A percentile compares a stretch with the other conserved stretches of the same genome.
phyloP scores from a whole-genome alignment of 2,113 vertebrate genomes.

The Malurus alboscapulatus region DNA sequence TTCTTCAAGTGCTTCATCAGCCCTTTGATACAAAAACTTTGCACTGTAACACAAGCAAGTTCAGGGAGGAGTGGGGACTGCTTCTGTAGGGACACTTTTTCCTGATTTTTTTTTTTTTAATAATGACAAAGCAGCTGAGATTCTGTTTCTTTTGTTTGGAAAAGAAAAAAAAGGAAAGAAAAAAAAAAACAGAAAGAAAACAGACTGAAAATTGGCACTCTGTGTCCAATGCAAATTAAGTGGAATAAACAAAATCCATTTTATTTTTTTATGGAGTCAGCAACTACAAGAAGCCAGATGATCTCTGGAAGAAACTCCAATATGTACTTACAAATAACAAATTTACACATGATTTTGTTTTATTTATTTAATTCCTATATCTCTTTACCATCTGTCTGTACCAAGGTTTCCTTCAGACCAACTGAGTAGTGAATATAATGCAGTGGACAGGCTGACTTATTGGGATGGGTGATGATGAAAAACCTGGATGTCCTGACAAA shows the following conservation, averaged over 20 bases:
- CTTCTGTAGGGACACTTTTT: not conserved
- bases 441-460: not conserved
- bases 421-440: not conserved
- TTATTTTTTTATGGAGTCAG: not conserved
- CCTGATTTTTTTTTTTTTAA: not conserved
- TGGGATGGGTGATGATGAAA: not conserved
- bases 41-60: not conserved
- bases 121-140: not conserved
- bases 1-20: not conserved
- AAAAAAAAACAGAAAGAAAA: not conserved
- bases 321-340: not conserved
- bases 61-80: not conserved
- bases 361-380: not conserved
- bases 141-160: not conserved
- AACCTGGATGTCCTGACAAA: constrained; percentile 5
- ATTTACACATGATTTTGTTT: not conserved
- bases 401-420: not conserved
- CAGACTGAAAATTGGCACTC: not conserved
- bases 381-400: not conserved
- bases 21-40: not conserved
- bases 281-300: constrained; percentile 3
- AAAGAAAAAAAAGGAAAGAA: not conserved
- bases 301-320: not conserved
- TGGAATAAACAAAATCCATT: not conserved
- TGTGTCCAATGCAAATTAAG: not conserved